Percentiles rank a stretch among this genome's conserved stretches.
Evolutionary conservation across 2,888 invertebrate genomes (phyloP).

Genomic region (Cephus nigrinus): DNA sequence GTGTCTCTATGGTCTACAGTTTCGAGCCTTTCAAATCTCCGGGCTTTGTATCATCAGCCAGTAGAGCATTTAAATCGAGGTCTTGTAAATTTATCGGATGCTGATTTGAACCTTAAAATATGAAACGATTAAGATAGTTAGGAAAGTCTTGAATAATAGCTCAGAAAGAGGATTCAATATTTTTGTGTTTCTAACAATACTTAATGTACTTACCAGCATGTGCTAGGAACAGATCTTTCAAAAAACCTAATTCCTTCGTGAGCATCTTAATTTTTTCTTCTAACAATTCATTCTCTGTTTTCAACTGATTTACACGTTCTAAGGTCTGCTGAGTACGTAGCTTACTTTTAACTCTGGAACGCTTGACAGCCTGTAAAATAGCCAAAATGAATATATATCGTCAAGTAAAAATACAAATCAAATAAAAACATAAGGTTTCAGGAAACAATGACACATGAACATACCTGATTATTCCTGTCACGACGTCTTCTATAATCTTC

Average conservation of each 20-base stretch:
- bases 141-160: constrained; percentile 10
- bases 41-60: constrained; percentile 52
- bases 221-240: constrained; percentile 84
- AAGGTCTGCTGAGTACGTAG: constrained; percentile 82
- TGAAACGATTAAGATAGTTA: constrained; percentile 21
- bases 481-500: constrained; percentile 80
- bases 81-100: constrained; percentile 56
- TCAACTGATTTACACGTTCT: constrained; percentile 78
- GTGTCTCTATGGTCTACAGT: constrained; percentile 31
- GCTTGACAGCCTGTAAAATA: constrained; percentile 79
- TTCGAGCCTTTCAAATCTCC: constrained; percentile 41
- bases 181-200: not conserved
- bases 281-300: constrained; percentile 82
- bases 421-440: not conserved
- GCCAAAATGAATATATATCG: not conserved
- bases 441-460: not conserved
- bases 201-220: constrained; percentile 73
- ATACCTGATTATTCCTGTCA: constrained; percentile 83
- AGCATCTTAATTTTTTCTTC: constrained; percentile 85
- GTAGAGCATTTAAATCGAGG: constrained; percentile 57
- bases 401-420: not conserved
- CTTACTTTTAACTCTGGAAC: constrained; percentile 83
- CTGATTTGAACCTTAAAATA: constrained; percentile 52
- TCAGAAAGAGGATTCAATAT: not conserved
- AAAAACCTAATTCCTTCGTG: constrained; percentile 82